These are phyloP conservation scores for Kuschelorhynchus macadamiae DNA, from an alignment of 2,888 invertebrate genomes.

Conservation along the genomic window DNA sequence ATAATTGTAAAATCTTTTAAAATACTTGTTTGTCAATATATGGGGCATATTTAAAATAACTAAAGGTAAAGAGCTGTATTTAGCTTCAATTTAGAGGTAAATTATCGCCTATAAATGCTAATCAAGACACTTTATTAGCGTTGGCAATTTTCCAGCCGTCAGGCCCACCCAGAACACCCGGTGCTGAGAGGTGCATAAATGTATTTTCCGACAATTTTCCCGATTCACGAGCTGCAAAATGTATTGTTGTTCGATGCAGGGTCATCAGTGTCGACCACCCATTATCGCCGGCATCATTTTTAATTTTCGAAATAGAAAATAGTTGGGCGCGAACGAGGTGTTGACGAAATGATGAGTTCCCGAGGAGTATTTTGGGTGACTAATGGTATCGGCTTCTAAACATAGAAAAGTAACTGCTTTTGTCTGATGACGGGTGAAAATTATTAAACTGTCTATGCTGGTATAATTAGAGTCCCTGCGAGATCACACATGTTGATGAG, in stretches of 20 bases:
- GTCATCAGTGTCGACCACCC: slow-evolving; percentile 66
- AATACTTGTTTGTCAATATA: too few species aligned
- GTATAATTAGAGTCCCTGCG: slow-evolving; percentile 42
- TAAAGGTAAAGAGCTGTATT: too few species aligned
- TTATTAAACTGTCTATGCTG: slow-evolving; percentile 47
- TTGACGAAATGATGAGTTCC: slow-evolving; percentile 61
- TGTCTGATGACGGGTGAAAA: slow-evolving; percentile 50
- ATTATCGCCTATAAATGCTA: slow-evolving; percentile 39
- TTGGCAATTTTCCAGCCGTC: slow-evolving; percentile 33
- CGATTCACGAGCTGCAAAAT: slow-evolving; percentile 63
- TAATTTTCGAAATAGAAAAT: slow-evolving; percentile 60
- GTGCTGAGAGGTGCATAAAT: slow-evolving; percentile 66
- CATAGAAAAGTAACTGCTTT: slow-evolving; percentile 51
- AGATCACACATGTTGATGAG: slow-evolving; percentile 35
- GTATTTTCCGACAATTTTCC: slow-evolving; percentile 58
- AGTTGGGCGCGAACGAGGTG: slow-evolving; percentile 57
- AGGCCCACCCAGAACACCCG: slow-evolving; percentile 60
- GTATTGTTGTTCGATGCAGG: slow-evolving; percentile 62
- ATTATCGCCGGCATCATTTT: slow-evolving; percentile 60
- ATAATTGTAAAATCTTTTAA: too few species aligned
- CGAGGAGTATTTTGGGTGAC: slow-evolving; percentile 53
- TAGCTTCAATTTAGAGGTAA: slow-evolving; percentile 9
- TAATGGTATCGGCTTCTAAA: slow-evolving; percentile 52
- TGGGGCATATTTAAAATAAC: too few species aligned
- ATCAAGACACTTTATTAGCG: slow-evolving; percentile 34